phyloP scores from a whole-genome alignment of 2,888 invertebrate species.

The Galerucella nymphaeae region DNA sequence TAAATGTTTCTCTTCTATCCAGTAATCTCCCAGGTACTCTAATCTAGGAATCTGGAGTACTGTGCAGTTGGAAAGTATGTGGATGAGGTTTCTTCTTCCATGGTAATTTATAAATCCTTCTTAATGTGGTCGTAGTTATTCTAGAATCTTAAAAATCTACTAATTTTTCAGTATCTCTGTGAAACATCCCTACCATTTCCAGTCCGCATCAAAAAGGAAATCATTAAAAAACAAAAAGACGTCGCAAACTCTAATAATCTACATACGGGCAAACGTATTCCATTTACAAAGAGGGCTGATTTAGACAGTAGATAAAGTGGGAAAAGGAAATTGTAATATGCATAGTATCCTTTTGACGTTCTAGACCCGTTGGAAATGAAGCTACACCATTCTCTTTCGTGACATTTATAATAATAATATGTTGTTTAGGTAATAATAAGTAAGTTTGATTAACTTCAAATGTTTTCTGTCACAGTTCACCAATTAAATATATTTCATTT shows the following conservation, averaged over 20 bases:
- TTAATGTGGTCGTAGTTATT: too few relatives aligned
- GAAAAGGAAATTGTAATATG: constrained; percentile 11
- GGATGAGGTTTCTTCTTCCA: too few relatives aligned
- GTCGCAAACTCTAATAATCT: not conserved
- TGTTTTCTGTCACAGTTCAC: not conserved
- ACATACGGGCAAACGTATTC: not conserved
- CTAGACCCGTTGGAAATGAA: not conserved
- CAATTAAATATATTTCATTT: not conserved
- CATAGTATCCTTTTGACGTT: not conserved
- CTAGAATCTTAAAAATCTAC: too few relatives aligned
- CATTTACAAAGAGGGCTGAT: not conserved
- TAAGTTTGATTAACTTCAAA: not conserved
- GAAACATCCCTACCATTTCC: not conserved
- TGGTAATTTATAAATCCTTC: too few relatives aligned
- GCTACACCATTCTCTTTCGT: not conserved
- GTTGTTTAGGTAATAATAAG: not conserved
- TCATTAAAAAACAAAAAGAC: not conserved
- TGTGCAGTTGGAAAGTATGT: too few relatives aligned
- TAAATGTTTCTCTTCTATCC: too few relatives aligned
- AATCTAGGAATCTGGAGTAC: too few relatives aligned
- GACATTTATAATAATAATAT: constrained; percentile 3
- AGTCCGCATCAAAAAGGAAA: not conserved
- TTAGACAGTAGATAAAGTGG: constrained; percentile 9
- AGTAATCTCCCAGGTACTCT: too few relatives aligned
- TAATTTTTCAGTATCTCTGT: too few relatives aligned